Evolutionary conservation across 2,113 vertebrate genomes (phyloP).

Genomic region (Tricholaema leucomelas): DNA sequence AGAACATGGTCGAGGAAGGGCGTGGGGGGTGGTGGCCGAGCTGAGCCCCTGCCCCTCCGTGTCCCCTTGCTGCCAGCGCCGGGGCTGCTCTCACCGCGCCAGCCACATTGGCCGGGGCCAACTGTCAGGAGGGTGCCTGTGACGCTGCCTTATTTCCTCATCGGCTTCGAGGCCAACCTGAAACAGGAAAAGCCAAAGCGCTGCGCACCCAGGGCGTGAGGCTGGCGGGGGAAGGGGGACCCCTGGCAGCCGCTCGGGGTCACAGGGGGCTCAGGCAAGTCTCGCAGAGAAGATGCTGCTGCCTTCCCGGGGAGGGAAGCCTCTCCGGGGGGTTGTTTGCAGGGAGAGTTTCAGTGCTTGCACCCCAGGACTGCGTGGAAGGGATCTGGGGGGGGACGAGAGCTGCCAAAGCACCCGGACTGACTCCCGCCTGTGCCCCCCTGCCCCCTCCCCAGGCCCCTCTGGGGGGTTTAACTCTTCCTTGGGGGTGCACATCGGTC

Average conservation of each 20-base stretch:
- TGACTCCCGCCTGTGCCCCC: no score
- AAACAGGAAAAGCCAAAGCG: constrained; percentile 54
- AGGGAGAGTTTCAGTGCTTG: not conserved
- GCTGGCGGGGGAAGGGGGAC: not conserved
- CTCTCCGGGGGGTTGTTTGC: not conserved
- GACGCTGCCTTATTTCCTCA: constrained; percentile 66
- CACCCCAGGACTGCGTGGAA: accelerated
- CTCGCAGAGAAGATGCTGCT: accelerated
- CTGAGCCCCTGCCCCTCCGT: not conserved
- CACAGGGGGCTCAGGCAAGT: accelerated
- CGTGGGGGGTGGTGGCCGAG: not conserved
- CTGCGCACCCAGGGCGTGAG: not conserved
- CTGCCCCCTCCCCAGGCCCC: not conserved
- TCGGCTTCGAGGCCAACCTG: not conserved
- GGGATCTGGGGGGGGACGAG: not conserved
- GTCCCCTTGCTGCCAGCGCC: not conserved
- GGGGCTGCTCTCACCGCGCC: not conserved
- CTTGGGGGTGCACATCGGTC: not conserved
- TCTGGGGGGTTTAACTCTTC: no score
- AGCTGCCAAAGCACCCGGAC: accelerated
- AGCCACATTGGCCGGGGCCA: not conserved
- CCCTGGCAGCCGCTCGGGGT: not conserved
- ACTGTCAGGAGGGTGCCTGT: constrained; percentile 49
- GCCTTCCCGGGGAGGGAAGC: no score
- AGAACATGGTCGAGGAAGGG: constrained; percentile 79